Conservation (phyloP, 92 coral and sea anemone species). For the Zoanthus sansibaricus region DNA sequence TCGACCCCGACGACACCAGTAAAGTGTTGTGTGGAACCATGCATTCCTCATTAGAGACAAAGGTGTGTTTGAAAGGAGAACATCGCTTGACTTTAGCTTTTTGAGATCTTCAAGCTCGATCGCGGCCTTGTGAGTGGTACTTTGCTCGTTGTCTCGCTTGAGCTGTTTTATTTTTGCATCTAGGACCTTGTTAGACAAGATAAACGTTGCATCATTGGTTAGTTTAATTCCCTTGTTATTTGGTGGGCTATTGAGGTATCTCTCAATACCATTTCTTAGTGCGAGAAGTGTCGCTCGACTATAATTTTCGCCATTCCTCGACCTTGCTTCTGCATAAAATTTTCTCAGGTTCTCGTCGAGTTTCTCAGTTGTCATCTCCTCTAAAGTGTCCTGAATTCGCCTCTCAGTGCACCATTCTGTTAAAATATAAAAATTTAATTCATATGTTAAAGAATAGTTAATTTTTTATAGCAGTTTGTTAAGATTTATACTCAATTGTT, state of each 20-base stretch:
- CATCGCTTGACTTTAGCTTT: not conserved
- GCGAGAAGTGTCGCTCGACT: constrained; percentile 56
- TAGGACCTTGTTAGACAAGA: constrained; percentile 57
- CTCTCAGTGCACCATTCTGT: constrained; percentile 37
- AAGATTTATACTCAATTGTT: constrained; percentile 1
- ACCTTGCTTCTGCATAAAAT: constrained; percentile 69
- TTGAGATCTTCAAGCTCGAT: not conserved
- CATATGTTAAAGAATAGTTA: constrained; percentile 1
- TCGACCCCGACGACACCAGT: not conserved
- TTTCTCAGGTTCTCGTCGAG: constrained; percentile 33
- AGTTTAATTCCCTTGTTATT: constrained; percentile 40
- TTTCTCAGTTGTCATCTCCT: constrained; percentile 21
- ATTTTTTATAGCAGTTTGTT: constrained; percentile 1
- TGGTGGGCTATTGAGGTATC: constrained; percentile 62
- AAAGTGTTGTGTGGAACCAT: not conserved
- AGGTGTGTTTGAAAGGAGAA: not conserved
- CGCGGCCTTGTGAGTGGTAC: not conserved
- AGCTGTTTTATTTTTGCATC: constrained; percentile 67
- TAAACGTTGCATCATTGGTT: constrained; percentile 46
- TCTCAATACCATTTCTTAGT: constrained; percentile 61
- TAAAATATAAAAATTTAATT: not conserved
- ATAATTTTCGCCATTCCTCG: constrained; percentile 63
- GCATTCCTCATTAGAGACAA: not conserved
- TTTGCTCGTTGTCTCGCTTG: not conserved
- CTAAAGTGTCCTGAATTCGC: not conserved